phyloP scores from a whole-genome alignment of 2,113 vertebrate genomes.

The Trinectes maculatus region DNA sequence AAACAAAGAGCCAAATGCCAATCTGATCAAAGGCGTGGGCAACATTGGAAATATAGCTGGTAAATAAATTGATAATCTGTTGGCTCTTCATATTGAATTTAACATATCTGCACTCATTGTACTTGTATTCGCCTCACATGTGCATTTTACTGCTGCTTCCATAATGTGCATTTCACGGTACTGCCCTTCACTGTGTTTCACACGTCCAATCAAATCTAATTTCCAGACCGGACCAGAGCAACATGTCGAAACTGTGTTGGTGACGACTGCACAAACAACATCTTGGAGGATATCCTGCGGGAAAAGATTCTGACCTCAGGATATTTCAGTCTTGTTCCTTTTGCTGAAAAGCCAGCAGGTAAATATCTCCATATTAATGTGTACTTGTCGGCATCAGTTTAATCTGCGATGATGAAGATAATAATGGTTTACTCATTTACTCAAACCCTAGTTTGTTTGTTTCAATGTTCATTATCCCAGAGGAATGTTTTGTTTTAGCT shows the following conservation, averaged over 20 bases:
- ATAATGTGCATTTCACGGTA: not conserved
- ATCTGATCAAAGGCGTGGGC: not conserved
- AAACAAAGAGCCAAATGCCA: not conserved
- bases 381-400: not conserved
- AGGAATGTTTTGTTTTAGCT: too few relatives aligned
- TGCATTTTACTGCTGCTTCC: too few relatives aligned
- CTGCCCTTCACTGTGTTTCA: not conserved
- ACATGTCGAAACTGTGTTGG: constrained; percentile 1
- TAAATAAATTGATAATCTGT: too few relatives aligned
- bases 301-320: not conserved
- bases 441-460: too few relatives aligned
- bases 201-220: not conserved
- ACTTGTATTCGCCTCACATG: not conserved
- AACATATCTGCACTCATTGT: not conserved
- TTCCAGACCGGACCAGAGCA: not conserved
- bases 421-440: too few relatives aligned
- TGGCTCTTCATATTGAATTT: too few relatives aligned
- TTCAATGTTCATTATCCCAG: too few relatives aligned
- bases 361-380: not conserved
- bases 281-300: not conserved
- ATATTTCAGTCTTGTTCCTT: not conserved
- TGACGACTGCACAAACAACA: not conserved
- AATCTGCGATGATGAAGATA: too few relatives aligned
- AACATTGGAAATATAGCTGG: not conserved
- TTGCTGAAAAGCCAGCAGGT: not conserved